Evolutionary conservation across 2,113 vertebrate species (phyloP), one percentile per base, ranked within the genome.

Genomic region (Plecotus auritus): DNA sequence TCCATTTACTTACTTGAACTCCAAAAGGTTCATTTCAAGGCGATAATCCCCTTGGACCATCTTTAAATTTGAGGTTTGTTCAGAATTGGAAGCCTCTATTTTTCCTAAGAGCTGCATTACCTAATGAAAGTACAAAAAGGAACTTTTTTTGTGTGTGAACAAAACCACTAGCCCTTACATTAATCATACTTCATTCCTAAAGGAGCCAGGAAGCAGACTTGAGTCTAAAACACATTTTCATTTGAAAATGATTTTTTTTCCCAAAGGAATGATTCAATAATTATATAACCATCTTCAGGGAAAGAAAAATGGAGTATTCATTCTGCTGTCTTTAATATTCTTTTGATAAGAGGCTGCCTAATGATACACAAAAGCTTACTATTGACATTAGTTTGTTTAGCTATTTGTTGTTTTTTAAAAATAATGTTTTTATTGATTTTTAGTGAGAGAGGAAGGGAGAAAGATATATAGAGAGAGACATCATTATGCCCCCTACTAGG

Each of bases 1-100:
- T 96, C 59, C 49, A 82, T 97, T 97, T 94, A 97, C 98, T 97
- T 98, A 99, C 99, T 98, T 99, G 97, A 98, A 97, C 96, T 99
- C 98, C 97, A 99, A 97, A 96, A 98, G 95, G 76, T 98, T 98
- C 89, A 99, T 90, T 97, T 99, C 97, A 1, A 97, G 98, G 3
- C 93, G 98, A 88, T 98, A 97, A 78, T 99, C 98, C 95, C 98
- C 98, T 83, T 98, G 97, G 93, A 97, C 85, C 83, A 95, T 96
- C 96, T 98, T 99, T 95, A 98, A 97, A 90, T 96, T 96, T 64
- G 97, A 98, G 72, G 18, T 98, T 87, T 98, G 98, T 56, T 98
- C 97, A 17, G 95, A 97, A 88, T 30, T 95, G 89, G 98, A 98
- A 80, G 97, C 66, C n/a, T 99, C 98, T 94, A 99, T 97, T 94